A percentile compares a stretch with the other conserved stretches of the same genome.
Evolutionary conservation across 2,797 vertebrate genomes (phyloP).

Genomic region (Malurus splendens): DNA sequence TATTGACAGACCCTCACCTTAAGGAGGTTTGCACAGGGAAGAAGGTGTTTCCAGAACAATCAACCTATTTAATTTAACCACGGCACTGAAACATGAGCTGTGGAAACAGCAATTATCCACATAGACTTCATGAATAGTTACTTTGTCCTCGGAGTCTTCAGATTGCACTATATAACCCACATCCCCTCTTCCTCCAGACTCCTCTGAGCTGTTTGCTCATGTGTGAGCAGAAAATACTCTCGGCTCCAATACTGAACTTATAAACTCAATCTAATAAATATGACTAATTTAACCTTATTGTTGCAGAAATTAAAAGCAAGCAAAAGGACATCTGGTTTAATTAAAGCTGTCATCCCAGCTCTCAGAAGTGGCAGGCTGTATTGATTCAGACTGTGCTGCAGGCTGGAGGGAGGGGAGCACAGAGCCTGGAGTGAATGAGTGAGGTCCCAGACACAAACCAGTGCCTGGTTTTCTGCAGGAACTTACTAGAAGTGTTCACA

Average conservation of each 20-base stretch:
- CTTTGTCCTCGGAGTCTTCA: conserved; percentile 24
- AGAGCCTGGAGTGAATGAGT: rapidly evolving
- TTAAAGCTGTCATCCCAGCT: conserved; percentile 29
- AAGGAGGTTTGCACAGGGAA: neutral
- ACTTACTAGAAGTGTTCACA: neutral
- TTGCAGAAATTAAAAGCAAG: conserved; percentile 66
- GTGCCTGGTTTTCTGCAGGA: neutral
- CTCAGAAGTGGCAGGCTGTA: neutral
- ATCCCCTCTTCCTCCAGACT: conserved; percentile 24
- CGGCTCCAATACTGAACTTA: neutral
- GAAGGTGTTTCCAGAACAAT: neutral
- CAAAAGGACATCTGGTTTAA: conserved; percentile 47
- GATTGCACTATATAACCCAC: neutral
- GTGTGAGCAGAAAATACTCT: conserved; percentile 11
- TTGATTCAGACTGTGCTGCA: neutral
- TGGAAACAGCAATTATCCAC: conserved; percentile 36
- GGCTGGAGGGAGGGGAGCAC: neutral
- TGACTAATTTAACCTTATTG: conserved; percentile 50
- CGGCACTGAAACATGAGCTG: neutral
- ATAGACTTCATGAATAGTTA: neutral
- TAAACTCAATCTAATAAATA: conserved; percentile 51
- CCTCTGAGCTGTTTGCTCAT: conserved; percentile 64
- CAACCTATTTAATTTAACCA: conserved; percentile 20
- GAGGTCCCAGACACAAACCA: neutral
- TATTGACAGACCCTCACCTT: conserved; percentile 9